phyloP scores from a whole-genome alignment of 2,888 invertebrate species.

The Andricus quercusramuli region DNA sequence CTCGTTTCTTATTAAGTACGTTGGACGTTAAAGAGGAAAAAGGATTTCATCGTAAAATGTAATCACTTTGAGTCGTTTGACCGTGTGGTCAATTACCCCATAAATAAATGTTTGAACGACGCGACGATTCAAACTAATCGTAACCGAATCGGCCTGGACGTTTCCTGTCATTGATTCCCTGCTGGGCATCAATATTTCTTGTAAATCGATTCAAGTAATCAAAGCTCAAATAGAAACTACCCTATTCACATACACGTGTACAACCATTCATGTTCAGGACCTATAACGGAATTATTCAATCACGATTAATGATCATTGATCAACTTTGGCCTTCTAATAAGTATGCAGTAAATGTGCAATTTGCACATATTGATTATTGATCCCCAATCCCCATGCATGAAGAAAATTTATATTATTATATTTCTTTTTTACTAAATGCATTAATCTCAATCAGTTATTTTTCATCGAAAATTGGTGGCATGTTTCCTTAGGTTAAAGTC shows the following conservation, averaged over 20 bases:
- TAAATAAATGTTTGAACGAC: background rate
- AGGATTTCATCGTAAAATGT: background rate
- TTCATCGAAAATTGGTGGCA: too few species aligned
- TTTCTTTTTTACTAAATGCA: too few species aligned
- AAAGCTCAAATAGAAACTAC: background rate
- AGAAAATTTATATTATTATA: too few species aligned
- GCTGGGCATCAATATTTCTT: background rate
- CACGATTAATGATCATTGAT: background rate
- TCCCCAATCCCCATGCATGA: background rate
- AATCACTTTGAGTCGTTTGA: background rate
- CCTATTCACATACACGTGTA: background rate
- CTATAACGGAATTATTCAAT: background rate
- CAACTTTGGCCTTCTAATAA: background rate
- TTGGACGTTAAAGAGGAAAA: background rate
- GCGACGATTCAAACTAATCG: background rate
- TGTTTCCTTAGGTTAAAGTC: too few species aligned
- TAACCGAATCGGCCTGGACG: background rate
- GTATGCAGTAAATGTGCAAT: background rate
- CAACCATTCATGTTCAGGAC: background rate
- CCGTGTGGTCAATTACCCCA: background rate
- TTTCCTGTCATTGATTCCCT: background rate
- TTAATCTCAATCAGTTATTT: too few species aligned
- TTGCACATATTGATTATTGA: background rate
- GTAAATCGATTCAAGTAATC: background rate
- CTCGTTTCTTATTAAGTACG: background rate